These are phyloP conservation scores for Bombus difficillimus DNA, from an alignment of 1,140 invertebrate genomes.

Conservation along the genomic window DNA sequence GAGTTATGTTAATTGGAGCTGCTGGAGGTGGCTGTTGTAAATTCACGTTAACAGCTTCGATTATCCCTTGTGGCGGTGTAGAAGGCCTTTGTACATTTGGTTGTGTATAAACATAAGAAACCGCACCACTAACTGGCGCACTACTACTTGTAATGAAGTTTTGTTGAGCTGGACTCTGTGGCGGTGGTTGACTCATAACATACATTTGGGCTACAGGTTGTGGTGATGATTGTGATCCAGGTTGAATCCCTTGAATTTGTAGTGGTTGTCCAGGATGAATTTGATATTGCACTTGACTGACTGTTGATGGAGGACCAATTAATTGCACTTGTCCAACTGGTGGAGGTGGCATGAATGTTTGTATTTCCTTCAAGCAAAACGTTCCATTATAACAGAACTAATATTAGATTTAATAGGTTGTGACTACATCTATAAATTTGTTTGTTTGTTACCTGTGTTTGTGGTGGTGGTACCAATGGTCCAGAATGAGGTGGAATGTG, in stretches of 20 bases:
- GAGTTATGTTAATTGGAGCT: conserved; percentile 75
- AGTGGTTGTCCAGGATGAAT: conserved; percentile 80
- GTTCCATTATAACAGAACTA: not conserved
- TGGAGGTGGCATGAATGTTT: conserved; percentile 78
- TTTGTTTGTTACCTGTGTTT: conserved; percentile 74
- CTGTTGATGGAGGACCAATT: conserved; percentile 79
- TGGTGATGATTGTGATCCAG: conserved; percentile 77
- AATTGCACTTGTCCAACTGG: conserved; percentile 79
- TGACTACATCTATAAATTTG: not conserved
- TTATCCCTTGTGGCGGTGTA: conserved; percentile 76
- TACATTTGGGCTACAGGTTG: conserved; percentile 81
- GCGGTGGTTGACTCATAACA: conserved; percentile 81
- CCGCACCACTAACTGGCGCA: conserved; percentile 73
- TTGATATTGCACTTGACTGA: conserved; percentile 81
- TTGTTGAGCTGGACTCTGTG: conserved; percentile 71
- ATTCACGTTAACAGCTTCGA: conserved; percentile 80
- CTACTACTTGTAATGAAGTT: conserved; percentile 77
- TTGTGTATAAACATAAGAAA: conserved; percentile 80
- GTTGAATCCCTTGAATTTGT: conserved; percentile 78
- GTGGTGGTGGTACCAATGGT: conserved; percentile 76
- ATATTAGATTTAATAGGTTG: not conserved
- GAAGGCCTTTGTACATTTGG: conserved; percentile 75
- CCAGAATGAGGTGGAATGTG: conserved; percentile 79
- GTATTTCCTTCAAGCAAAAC: conserved; percentile 73
- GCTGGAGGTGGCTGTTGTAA: conserved; percentile 79